A percentile compares a stretch with the other conserved stretches of the same genome.
phyloP scores from a whole-genome alignment of 2,888 invertebrate species.

The Heliothis peltigera region DNA sequence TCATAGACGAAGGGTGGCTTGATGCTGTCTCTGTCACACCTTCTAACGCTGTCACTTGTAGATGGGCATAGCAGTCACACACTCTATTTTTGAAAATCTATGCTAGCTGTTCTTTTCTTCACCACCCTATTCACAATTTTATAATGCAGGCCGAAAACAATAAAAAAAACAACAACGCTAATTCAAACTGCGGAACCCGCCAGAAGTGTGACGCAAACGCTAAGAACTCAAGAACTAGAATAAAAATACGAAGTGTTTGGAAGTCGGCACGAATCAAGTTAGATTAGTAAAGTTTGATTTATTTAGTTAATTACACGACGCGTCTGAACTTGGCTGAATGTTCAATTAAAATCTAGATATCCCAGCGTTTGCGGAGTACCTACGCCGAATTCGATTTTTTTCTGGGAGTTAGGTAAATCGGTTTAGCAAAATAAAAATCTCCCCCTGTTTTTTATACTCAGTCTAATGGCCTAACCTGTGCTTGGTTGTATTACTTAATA shows the following conservation, averaged over 20 bases:
- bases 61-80: too few species aligned
- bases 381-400: neutral
- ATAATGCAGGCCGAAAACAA: neutral
- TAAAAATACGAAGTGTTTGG: slow-evolving; percentile 51
- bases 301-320: slow-evolving; percentile 62
- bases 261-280: slow-evolving; percentile 56
- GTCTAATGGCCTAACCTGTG: too few species aligned
- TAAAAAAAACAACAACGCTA: neutral
- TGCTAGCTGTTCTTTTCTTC: too few species aligned
- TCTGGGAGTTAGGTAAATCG: neutral
- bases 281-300: slow-evolving; percentile 66
- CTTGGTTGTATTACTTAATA: too few species aligned
- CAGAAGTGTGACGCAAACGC: slow-evolving; percentile 18
- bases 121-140: too few species aligned
- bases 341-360: slow-evolving; percentile 38
- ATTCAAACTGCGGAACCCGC: slow-evolving; percentile 4
- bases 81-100: too few species aligned
- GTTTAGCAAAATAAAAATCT: neutral
- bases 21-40: too few species aligned
- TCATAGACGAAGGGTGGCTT: too few species aligned
- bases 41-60: too few species aligned
- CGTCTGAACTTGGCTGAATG: slow-evolving; percentile 28
- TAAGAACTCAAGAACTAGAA: slow-evolving; percentile 46
- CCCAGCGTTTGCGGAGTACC: neutral
- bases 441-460: neutral